A percentile compares a stretch with the other conserved stretches of the same genome.
Evolutionary conservation across 2,113 vertebrate genomes (phyloP).

Genomic region (Heliornis fulica): DNA sequence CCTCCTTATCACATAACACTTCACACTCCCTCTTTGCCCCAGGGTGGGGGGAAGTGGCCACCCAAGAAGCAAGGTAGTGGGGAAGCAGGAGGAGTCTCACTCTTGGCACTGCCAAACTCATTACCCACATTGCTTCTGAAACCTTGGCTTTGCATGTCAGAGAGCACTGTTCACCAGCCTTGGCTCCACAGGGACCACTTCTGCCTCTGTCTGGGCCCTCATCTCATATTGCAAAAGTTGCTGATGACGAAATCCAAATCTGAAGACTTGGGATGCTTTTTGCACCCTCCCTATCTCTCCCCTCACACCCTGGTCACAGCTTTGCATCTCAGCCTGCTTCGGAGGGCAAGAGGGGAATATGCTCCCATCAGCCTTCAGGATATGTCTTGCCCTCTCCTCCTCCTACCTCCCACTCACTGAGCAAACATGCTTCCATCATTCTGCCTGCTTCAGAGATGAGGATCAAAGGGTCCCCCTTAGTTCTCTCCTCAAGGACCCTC

Average conservation of each 20-base stretch:
- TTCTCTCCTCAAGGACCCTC: neutral
- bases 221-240: neutral
- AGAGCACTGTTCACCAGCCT: rapidly evolving
- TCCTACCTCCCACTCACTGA: neutral
- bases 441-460: neutral
- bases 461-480: neutral
- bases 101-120: neutral
- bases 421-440: neutral
- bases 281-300: neutral
- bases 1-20: neutral
- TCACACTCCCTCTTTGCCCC: neutral
- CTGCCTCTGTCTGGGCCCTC: neutral
- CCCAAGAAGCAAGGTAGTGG: neutral
- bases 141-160: neutral
- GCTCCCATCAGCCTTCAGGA: neutral
- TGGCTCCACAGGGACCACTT: neutral
- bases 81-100: neutral
- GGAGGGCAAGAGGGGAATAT: neutral
- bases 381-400: neutral
- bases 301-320: neutral
- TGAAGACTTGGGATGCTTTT: neutral
- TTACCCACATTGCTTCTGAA: neutral
- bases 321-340: neutral
- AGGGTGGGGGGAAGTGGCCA: neutral
- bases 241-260: neutral